phyloP scores from a whole-genome alignment of 2,113 vertebrate genomes.

The Urocynchramus pylzowi region DNA sequence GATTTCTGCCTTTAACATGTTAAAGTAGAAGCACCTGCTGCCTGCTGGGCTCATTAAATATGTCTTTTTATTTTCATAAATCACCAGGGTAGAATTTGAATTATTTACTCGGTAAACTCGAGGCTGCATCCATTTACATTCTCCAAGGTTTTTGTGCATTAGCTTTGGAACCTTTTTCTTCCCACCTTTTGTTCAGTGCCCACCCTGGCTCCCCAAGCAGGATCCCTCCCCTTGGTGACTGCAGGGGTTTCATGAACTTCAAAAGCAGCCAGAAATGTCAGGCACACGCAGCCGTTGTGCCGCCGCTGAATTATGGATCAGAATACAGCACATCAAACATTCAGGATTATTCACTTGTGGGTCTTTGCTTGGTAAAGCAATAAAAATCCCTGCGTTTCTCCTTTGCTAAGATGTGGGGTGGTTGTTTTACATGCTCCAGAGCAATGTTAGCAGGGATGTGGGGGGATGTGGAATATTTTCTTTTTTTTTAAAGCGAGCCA shows the following conservation, averaged over 20 bases:
- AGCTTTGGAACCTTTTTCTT: neutral
- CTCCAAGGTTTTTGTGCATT: neutral
- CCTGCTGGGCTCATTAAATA: constrained; percentile 19
- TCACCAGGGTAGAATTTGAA: neutral
- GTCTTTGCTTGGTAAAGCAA: constrained; percentile 35
- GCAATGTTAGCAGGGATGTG: neutral
- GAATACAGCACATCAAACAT: constrained; percentile 26
- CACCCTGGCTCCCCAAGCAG: neutral
- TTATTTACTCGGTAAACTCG: neutral
- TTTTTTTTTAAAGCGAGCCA: neutral
- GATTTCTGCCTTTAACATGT: neutral
- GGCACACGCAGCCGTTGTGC: neutral
- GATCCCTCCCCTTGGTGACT: neutral
- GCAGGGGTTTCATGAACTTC: neutral
- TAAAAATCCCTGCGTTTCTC: neutral
- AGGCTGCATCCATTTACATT: neutral
- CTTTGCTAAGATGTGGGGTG: neutral
- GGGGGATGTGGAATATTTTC: neutral
- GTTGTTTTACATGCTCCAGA: constrained; percentile 42
- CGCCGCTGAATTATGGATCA: constrained; percentile 38
- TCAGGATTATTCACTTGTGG: constrained; percentile 3
- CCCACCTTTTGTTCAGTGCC: neutral
- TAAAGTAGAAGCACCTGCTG: constrained; percentile 5
- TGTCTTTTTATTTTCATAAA: constrained; percentile 30
- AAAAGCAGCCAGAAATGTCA: neutral